A percentile compares a stretch with the other conserved stretches of the same genome.
These are phyloP conservation scores for Leptinotarsa rubiginosa DNA, from an alignment of 2,888 invertebrate species.

Conservation along the genomic window DNA sequence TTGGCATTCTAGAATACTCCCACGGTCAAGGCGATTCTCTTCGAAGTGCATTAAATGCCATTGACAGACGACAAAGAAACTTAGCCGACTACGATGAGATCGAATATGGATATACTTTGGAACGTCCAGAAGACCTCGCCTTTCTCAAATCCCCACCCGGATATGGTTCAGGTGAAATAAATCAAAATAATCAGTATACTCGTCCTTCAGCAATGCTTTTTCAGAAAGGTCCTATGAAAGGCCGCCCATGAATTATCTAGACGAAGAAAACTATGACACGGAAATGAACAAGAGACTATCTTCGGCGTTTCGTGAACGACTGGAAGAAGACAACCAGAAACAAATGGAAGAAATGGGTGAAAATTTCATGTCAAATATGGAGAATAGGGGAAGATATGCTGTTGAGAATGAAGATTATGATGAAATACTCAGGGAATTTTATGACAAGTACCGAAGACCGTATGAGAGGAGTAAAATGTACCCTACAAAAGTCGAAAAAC, in stretches of 20 bases:
- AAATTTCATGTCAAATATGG: constrained; percentile 55
- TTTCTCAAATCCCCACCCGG: constrained; percentile 49
- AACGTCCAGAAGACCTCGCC: constrained; percentile 52
- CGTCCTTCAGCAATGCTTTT: constrained; percentile 1
- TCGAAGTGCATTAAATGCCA: constrained; percentile 66
- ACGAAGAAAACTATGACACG: constrained; percentile 52
- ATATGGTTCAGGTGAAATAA: constrained; percentile 43
- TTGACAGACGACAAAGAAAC: constrained; percentile 66
- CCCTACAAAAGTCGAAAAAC: constrained; percentile 56
- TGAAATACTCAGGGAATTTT: constrained; percentile 69
- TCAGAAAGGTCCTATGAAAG: constrained; percentile 34
- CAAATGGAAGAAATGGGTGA: constrained; percentile 61
- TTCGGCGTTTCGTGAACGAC: constrained; percentile 70
- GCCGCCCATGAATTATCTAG: constrained; percentile 53
- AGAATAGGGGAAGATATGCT: constrained; percentile 51
- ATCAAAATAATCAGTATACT: background rate
- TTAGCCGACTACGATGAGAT: constrained; percentile 52
- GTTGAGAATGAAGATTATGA: constrained; percentile 63
- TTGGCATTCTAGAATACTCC: constrained; percentile 33
- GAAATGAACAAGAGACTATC: constrained; percentile 64
- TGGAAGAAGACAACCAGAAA: constrained; percentile 68
- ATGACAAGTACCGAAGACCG: constrained; percentile 66
- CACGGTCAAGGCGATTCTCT: constrained; percentile 65
- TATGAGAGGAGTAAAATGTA: constrained; percentile 52
- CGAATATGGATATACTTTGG: constrained; percentile 53